Base-by-base conservation (phyloP, 2,113 vertebrate species). In the Ailuropoda melanoleuca region DNA sequence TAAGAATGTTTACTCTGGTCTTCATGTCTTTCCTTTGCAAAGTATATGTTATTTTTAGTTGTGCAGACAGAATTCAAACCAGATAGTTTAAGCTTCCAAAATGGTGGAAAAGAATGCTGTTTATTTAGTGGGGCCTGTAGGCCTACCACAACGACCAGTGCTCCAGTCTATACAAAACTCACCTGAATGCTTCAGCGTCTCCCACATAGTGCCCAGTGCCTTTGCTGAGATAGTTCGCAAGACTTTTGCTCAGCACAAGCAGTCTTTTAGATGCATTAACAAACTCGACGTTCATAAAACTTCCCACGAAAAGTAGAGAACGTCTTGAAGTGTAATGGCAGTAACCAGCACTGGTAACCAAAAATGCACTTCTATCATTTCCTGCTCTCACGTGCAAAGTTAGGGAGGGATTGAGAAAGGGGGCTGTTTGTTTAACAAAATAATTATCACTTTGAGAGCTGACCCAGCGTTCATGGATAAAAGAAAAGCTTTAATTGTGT, bases 1-100 rank as follows among this genome's bases (percentile, higher is more conserved):
- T 94, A 95, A 94, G 34, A 90, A 64, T 64, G 5, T 74, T 94
- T 77, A 90, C 58, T 64, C 31, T 72, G 18, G 43, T 34, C 31
- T 85, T 82, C 34, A 24, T 9, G 34, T 87, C 70, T 94, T 82
- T 93, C 26, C n/a, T 88, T 97, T 94, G 78, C 34, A 74, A 95
- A 80, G 8, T 31, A 62, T 21, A 74, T 6, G 85, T 83, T 93
- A 86, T 24, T 94, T 97, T 95, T 56, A 83, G 31, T 58, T 80
- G 23, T 60, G 17, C 5, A 53, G n/a, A 48, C 58, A n/a, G 77
- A 93, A 92, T 93, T 89, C 87, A 53, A 89, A 90, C 15, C 13
- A 8, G 74, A n/a, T 19, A n/a, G 91, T 91, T 81, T 64, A 75
- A 81, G n/a, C 10, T 85, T 60, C 62, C 46, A 88, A 94, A 83